A percentile compares a stretch with the other conserved stretches of the same genome.
Evolutionary conservation across 2,888 invertebrate species (phyloP).

Genomic region (Plebejus melissa): DNA sequence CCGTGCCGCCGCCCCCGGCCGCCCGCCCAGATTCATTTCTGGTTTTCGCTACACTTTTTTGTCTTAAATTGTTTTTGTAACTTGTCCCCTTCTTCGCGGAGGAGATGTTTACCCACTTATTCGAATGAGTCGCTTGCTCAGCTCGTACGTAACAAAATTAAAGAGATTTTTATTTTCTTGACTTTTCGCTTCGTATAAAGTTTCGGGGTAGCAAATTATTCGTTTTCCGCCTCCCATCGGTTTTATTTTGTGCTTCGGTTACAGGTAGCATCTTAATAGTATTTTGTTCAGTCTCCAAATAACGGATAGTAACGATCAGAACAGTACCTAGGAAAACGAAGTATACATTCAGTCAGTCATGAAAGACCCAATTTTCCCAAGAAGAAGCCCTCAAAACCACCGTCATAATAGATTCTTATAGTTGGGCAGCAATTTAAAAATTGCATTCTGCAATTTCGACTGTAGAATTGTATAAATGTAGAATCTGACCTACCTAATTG

Average conservation of each 20-base stretch:
- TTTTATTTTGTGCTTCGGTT: slow-evolving; percentile 8
- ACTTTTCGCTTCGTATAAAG: slow-evolving; percentile 24
- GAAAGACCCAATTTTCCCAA: no score
- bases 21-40: slow-evolving; percentile 73
- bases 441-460: no score
- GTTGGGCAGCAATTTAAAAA: no score
- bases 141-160: slow-evolving; percentile 35
- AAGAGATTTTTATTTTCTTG: slow-evolving; percentile 34
- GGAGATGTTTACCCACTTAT: slow-evolving; percentile 45
- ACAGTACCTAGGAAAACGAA: no score
- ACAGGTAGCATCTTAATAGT: not conserved
- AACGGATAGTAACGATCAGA: no score
- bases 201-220: slow-evolving; percentile 11
- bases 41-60: slow-evolving; percentile 75
- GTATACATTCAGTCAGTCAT: no score
- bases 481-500: no score
- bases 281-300: not conserved
- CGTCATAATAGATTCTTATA: no score
- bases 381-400: no score
- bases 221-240: slow-evolving; percentile 14
- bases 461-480: no score
- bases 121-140: slow-evolving; percentile 37
- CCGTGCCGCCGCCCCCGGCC: slow-evolving; percentile 53
- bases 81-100: slow-evolving; percentile 56
- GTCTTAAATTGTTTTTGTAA: slow-evolving; percentile 71